Evolutionary conservation across 2,888 invertebrate species (phyloP), one percentile per base, ranked within the genome.

Genomic region (Sclerodermus sp.): DNA sequence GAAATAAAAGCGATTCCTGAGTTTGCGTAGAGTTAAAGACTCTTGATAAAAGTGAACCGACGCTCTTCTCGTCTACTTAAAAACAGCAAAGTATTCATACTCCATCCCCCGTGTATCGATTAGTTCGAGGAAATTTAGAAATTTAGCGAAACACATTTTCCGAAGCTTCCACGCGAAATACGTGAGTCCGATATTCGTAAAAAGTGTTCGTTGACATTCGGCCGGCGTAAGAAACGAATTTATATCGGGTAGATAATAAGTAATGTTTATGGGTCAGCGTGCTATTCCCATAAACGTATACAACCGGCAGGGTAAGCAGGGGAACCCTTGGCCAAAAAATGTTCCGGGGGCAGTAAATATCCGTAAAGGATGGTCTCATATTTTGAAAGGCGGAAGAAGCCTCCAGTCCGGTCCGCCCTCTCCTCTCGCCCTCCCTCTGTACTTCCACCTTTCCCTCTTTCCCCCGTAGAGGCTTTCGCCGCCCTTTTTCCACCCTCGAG

Each of bases 371-470:
- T 61, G 57, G 58, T 60, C 62, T 66, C 62, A 66, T 70, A 70
- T 67, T 68, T 70, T 61, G 67, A 64, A 65, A 70, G 55, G 59
- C 60, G 60, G 60, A 71, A 66, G 60, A 60, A 66, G 57, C 58
- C 55, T 60, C 57, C 44, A 45, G 52, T 54, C 53, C 49, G 55
- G 42, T 49, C 39, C 58, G 48, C 57, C 50, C 47, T 47, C 52
- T 50, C 53, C 47, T 48, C 55, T 55, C 58, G 40, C 51, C 38
- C 34, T 51, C 30, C 30, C 17, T 15, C 40, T 39, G 18, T 29
- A 16, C 30, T 9, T 37, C 12, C 32, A 29, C n/a, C 42, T 32
- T 17, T 42, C 45, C 13, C 23, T 12, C 39, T 47, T 29, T 41
- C 32, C 47, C 49, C 37, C 48, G 4, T 8, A 5, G 4, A 23